Evolutionary conservation across 2,797 vertebrate species (phyloP), one percentile per base, ranked within the genome.

Genomic region (Acomys russatus): DNA sequence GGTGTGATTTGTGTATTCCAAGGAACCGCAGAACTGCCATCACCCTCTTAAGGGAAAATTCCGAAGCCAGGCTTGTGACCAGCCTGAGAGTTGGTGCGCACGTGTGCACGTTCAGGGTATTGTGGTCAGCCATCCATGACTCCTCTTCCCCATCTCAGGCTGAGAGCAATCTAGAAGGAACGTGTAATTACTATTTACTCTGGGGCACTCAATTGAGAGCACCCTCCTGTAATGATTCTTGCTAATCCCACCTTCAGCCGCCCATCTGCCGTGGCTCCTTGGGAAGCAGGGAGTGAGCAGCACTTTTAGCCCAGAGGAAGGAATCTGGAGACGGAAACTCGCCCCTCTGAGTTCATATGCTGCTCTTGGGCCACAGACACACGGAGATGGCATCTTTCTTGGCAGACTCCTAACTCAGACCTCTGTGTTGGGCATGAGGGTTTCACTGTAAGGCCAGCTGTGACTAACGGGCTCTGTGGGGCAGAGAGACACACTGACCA

Each of bases 181-280:
- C 74, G 3, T 92, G 91, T 98, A 96, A 96, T 96, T 97, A 96
- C 89, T 97, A 6, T 96, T 96, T 95, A 95, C 95, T 97, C 96
- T 35, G 80, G 92, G 91, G 93, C 89, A 63, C 96, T 95, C 88
- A 44, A 12, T 80, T 88, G 93, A 97, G 95, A 94, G 86, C 96
- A 94, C 85, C 63, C 90, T 95, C 28, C 6, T 71, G 93, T 94
- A 96, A 97, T 88, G 94, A 88, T 82, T 96, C 77, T 83, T 22
- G 80, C 91, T 96, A 90, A 88, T 94, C 95, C 93, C 80, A 89
- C 82, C 79, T 95, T 86, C 88, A 51, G 88, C 91, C 33, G 63
- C 86, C 85, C 89, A 79, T 92, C 89, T 92, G 95, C 96, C 78
- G 2, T n/a, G 17, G 61, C 56, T 95, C 71, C 78, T 90, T 71